phyloP scores from a whole-genome alignment of 2,888 invertebrate species.

The Tubulanus polymorphus region DNA sequence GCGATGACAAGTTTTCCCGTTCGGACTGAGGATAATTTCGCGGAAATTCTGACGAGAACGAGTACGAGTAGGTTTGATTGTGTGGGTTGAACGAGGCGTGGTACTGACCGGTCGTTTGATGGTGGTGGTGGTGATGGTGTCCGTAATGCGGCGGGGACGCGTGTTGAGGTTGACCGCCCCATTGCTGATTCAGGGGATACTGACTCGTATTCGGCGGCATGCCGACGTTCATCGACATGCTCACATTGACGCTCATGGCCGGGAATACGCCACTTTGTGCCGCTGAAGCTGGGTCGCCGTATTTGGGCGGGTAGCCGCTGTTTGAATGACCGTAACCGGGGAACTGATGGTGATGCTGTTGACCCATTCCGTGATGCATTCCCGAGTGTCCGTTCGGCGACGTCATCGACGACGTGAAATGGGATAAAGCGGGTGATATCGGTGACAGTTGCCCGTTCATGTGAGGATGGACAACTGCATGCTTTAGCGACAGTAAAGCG shows the following conservation, averaged over 20 bases:
- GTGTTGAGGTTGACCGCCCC: conserved; percentile 18
- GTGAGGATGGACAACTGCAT: conserved; percentile 76
- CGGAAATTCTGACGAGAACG: conserved; percentile 32
- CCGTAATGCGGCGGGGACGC: not conserved
- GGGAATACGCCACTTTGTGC: conserved; percentile 55
- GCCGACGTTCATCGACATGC: conserved; percentile 98
- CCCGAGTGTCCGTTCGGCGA: not conserved
- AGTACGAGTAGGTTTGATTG: conserved; percentile 26
- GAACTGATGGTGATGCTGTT: not conserved
- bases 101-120: not conserved
- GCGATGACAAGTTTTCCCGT: not conserved
- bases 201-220: conserved; percentile 40
- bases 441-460: conserved; percentile 23
- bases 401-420: conserved; percentile 1
- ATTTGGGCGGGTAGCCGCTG: conserved; percentile 21
- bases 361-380: not conserved
- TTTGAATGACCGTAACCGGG: not conserved
- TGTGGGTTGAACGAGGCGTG: conserved; percentile 6
- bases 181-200: conserved; percentile 27
- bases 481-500: conserved; percentile 79
- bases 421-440: conserved; percentile 27
- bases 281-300: conserved; percentile 22
- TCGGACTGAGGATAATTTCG: conserved; percentile 20
- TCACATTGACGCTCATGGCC: conserved; percentile 94
- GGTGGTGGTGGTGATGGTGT: not conserved